A percentile compares a stretch with the other conserved stretches of the same genome.
Evolutionary conservation across 2,888 invertebrate genomes (phyloP).

Genomic region (Scaptodrosophila latifasciaeformis): DNA sequence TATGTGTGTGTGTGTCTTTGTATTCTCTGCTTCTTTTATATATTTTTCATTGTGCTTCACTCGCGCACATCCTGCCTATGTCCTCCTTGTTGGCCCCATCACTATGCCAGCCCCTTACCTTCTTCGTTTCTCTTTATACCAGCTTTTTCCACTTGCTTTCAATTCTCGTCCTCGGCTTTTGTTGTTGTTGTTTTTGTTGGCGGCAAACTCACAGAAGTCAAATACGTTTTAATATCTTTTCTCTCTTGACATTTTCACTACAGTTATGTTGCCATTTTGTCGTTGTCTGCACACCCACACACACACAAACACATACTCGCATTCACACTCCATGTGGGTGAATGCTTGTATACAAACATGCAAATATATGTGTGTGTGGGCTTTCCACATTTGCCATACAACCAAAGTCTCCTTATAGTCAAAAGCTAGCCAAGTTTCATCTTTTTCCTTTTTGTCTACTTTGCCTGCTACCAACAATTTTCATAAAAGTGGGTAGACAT

Average conservation of each 20-base stretch:
- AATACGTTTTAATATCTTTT: constrained; percentile 73
- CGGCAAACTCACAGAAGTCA: constrained; percentile 68
- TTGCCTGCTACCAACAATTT: too few relatives aligned
- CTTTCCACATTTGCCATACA: too few relatives aligned
- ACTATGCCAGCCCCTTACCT: background rate
- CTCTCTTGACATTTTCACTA: constrained; percentile 72
- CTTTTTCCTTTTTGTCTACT: too few relatives aligned
- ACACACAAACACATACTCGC: too few relatives aligned
- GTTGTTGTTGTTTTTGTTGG: constrained; percentile 9
- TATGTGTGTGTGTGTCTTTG: constrained; percentile 20
- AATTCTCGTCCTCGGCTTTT: too few relatives aligned
- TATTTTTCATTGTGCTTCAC: constrained; percentile 70
- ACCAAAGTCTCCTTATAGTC: too few relatives aligned
- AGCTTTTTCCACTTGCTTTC: background rate
- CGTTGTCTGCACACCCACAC: background rate
- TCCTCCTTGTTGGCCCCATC: background rate
- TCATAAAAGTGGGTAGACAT: constrained; percentile 49
- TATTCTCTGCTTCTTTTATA: constrained; percentile 56
- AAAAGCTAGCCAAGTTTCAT: too few relatives aligned
- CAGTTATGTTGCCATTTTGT: constrained; percentile 70
- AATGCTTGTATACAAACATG: too few relatives aligned
- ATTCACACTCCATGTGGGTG: too few relatives aligned
- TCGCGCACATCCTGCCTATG: constrained; percentile 60
- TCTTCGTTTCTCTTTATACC: background rate
- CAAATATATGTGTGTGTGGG: constrained; percentile 25